These are phyloP conservation scores for Danio choprae DNA, from an alignment of 2,797 vertebrate species.

Conservation along the genomic window DNA sequence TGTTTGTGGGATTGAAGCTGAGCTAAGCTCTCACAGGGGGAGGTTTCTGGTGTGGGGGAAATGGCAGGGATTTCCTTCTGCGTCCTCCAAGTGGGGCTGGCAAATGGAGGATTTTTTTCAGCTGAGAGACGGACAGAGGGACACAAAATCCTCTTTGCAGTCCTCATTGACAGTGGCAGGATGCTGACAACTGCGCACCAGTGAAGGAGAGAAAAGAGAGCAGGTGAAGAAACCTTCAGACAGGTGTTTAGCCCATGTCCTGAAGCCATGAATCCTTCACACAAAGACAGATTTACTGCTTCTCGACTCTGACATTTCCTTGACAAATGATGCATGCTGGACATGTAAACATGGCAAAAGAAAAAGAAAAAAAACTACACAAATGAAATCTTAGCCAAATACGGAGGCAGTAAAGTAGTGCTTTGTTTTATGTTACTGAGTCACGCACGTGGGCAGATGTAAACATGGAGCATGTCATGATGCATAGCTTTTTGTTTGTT, in stretches of 20 bases:
- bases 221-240: constrained; percentile 3
- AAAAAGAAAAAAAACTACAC: not conserved
- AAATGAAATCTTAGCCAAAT: constrained; percentile 14
- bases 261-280: constrained; percentile 13
- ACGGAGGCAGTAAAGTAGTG: constrained; percentile 2
- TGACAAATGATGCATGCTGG: not conserved
- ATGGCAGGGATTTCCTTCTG: constrained; percentile 31
- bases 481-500: not conserved
- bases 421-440: constrained; percentile 25
- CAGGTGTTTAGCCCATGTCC: constrained; percentile 33
- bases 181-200: constrained; percentile 10
- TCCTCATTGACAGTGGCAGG: constrained; percentile 37
- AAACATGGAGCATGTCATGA: constrained; percentile 3
- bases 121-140: constrained; percentile 4
- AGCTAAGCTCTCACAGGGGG: constrained; percentile 34
- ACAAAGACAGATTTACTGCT: constrained; percentile 5
- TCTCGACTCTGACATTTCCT: not conserved
- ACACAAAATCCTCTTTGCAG: constrained; percentile 47
- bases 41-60: constrained; percentile 31
- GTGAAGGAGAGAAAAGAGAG: not conserved
- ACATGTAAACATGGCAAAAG: not conserved
- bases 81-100: constrained; percentile 17
- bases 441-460: constrained; percentile 35
- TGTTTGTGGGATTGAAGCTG: not conserved
- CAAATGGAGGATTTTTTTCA: constrained; percentile 32